Percentiles rank a stretch among this genome's conserved stretches.
Conservation (phyloP, 2,888 invertebrate species). For the Folsomia manolachei region DNA sequence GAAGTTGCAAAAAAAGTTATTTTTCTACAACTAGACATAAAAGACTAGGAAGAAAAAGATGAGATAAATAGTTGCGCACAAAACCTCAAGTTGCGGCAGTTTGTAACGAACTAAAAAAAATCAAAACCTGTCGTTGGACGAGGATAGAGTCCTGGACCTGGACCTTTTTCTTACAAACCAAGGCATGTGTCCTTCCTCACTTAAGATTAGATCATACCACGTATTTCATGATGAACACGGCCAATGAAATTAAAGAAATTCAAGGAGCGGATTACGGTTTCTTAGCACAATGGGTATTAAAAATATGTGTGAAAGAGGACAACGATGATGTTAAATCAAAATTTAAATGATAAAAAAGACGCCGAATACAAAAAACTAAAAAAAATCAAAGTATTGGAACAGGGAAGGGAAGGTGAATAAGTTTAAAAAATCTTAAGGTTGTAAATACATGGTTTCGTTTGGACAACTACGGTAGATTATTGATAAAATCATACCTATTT, state of each 20-base stretch:
- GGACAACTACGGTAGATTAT: no score
- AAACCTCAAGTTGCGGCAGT: no score
- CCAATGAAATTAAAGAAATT: not conserved
- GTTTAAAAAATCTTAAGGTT: no score
- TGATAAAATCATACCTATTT: not conserved
- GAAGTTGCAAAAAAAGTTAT: not conserved
- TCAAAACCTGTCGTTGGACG: not conserved
- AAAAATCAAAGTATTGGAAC: not conserved
- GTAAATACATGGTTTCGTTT: no score
- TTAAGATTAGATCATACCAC: not conserved
- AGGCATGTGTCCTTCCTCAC: not conserved
- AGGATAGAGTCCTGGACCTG: not conserved
- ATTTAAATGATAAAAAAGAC: not conserved
- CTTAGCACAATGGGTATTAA: no score
- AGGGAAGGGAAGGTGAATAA: no score
- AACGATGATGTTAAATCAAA: no score
- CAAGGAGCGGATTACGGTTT: no score
- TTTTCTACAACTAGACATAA: no score
- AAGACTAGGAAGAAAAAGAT: no score
- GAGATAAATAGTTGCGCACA: no score
- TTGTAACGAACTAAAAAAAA: not conserved
- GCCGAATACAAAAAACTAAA: not conserved
- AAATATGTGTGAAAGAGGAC: no score
- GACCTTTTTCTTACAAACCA: slow-evolving; percentile 4
- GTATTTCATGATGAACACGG: slow-evolving; percentile 28